Evolutionary conservation across 2,797 vertebrate genomes (phyloP), one percentile per base, ranked within the genome.

Genomic region (Gymnothorax reevesii): DNA sequence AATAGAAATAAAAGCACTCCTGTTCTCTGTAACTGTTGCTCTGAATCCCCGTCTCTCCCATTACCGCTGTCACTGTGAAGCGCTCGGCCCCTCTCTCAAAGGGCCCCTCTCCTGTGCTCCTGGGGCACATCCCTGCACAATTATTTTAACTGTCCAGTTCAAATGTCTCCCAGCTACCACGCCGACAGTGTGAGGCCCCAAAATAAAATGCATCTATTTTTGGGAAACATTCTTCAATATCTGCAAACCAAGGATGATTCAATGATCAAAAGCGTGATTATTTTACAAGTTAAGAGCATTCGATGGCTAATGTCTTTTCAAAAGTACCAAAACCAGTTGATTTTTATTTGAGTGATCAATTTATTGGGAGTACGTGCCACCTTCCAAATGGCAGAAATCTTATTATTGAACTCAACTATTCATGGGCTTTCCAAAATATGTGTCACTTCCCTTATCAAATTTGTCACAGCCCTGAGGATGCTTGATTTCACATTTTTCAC

Each of bases 1-100:
- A 95, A 96, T 94, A 94, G 95, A 93, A 94, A 93, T 94, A 94
- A 96, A 95, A 94, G 95, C 93, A 92, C 90, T 91, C 92, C 94
- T 91, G 93, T 92, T 93, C 93, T 94, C 93, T 95, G 93, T 92
- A 94, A 93, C 92, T 88, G 91, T 93, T 93, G 89, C 90, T 93
- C 94, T 95, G 93, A 73, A 84, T 94, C 93, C 92, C 90, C 87
- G 89, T 91, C 89, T 94, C 86, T 86, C 83, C 84, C 80, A 88
- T 90, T 90, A 91, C 88, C 89, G 86, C 92, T 89, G 86, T 90
- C 88, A 91, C 88, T 90, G 90, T 84, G 9, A 25, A 87, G 88
- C 73, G 86, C 82, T 87, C 88, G 79, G 87, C 87, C 89, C 75
- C 73, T 88, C 91, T 91, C 89, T 86, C 86, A 87, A 88, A 90